Percentiles rank a stretch among this genome's conserved stretches.
phyloP scores from a whole-genome alignment of 2,888 invertebrate genomes.

The Drosophila emarginata region DNA sequence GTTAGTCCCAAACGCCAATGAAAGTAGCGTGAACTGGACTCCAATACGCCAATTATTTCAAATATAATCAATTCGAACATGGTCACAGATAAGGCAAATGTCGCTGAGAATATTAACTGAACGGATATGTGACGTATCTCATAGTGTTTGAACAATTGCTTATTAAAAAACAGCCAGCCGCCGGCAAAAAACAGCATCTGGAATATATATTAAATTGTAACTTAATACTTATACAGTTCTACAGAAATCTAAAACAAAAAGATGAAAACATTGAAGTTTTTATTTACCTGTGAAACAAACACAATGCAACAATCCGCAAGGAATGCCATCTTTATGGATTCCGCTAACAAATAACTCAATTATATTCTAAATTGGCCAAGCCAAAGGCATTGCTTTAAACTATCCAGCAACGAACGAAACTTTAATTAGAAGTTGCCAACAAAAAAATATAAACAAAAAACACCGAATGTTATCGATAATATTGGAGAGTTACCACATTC shows the following conservation, averaged over 20 bases:
- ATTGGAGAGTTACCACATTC: background rate
- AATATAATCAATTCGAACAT: slow-evolving; percentile 99
- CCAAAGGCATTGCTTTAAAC: slow-evolving; percentile 49
- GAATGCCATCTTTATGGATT: slow-evolving; percentile 87
- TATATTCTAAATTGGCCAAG: slow-evolving; percentile 11
- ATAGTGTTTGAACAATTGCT: slow-evolving; percentile 97
- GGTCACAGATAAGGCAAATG: slow-evolving; percentile 97
- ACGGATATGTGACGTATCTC: slow-evolving; percentile 97
- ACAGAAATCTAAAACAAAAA: background rate
- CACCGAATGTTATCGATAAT: slow-evolving; percentile 36
- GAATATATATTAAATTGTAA: slow-evolving; percentile 74
- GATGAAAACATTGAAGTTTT: slow-evolving; percentile 36
- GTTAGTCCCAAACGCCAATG: slow-evolving; percentile 98
- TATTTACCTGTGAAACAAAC: slow-evolving; percentile 89
- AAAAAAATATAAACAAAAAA: slow-evolving; percentile 64
- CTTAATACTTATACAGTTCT: background rate
- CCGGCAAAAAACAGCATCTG: slow-evolving; percentile 97
- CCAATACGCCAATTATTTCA: slow-evolving; percentile 97
- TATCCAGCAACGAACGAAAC: slow-evolving; percentile 13
- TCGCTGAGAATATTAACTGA: slow-evolving; percentile 97
- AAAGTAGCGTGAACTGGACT: slow-evolving; percentile 88
- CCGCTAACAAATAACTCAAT: slow-evolving; percentile 16
- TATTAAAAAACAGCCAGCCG: slow-evolving; percentile 99
- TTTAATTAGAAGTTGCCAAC: slow-evolving; percentile 58
- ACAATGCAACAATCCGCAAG: slow-evolving; percentile 92